Conservation (phyloP, 2,888 invertebrate genomes). For the Andrena marginata region DNA sequence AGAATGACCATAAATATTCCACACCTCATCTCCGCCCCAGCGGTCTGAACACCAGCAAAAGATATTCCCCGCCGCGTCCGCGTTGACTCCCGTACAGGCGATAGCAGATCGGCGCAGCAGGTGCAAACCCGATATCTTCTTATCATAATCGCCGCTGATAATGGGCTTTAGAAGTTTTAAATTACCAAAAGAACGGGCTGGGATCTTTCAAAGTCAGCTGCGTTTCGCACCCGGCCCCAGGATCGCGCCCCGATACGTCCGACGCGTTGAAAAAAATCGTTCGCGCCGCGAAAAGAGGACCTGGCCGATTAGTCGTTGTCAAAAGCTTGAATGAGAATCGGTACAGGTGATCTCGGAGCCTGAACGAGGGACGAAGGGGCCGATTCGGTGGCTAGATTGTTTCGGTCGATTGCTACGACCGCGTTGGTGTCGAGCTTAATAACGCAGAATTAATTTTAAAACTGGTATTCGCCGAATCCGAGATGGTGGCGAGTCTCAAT, state of each 20-base stretch:
- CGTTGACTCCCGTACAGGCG: constrained; percentile 49
- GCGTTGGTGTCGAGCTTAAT: constrained; percentile 9
- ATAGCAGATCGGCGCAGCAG: constrained; percentile 61
- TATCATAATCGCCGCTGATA: constrained; percentile 72
- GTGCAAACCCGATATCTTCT: constrained; percentile 68
- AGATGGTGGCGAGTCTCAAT: not conserved
- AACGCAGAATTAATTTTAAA: not conserved
- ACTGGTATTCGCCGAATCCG: not conserved
- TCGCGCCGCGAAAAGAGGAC: constrained; percentile 53
- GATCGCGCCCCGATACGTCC: constrained; percentile 39
- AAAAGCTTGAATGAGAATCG: constrained; percentile 61
- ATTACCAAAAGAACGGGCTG: constrained; percentile 68
- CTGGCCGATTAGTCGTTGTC: constrained; percentile 66
- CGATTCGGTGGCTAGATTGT: constrained; percentile 36
- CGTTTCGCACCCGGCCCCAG: constrained; percentile 43
- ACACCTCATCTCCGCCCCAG: constrained; percentile 72
- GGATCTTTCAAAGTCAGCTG: constrained; percentile 72
- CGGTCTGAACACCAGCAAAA: constrained; percentile 60
- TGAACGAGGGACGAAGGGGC: constrained; percentile 19
- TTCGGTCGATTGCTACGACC: constrained; percentile 36
- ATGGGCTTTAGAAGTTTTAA: constrained; percentile 71
- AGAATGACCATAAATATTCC: constrained; percentile 79
- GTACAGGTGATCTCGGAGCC: constrained; percentile 39
- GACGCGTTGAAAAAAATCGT: constrained; percentile 50
- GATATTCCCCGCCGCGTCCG: constrained; percentile 55